Evolutionary conservation across 2,113 vertebrate species (phyloP).

Genomic region (Ariopsis seemanni): DNA sequence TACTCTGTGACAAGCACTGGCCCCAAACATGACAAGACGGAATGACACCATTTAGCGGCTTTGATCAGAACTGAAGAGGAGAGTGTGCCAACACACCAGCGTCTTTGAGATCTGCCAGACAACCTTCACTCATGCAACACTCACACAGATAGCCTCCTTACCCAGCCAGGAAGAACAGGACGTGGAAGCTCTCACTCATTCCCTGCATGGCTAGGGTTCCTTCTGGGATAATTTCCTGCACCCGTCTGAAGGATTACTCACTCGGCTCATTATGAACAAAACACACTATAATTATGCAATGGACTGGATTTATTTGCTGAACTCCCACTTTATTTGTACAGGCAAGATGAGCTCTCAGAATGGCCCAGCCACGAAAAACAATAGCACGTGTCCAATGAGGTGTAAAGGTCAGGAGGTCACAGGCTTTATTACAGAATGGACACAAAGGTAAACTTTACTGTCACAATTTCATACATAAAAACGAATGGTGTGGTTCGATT

Average conservation of each 20-base stretch:
- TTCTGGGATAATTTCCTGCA: slow-evolving; percentile 39
- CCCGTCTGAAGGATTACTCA: slow-evolving; percentile 50
- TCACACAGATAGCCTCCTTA: slow-evolving; percentile 34
- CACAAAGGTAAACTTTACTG: slow-evolving; percentile 17
- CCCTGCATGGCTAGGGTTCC: slow-evolving; percentile 20
- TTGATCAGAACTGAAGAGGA: slow-evolving; percentile 39
- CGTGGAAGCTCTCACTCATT: slow-evolving; percentile 19
- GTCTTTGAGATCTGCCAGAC: slow-evolving; percentile 19
- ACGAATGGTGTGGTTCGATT: neutral
- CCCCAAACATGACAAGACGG: slow-evolving; percentile 33
- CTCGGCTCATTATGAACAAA: slow-evolving; percentile 56
- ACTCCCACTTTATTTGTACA: slow-evolving; percentile 38
- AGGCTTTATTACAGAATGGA: slow-evolving; percentile 27
- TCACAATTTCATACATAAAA: neutral
- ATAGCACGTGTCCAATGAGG: slow-evolving; percentile 30
- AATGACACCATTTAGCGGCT: slow-evolving; percentile 43
- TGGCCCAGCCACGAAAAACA: slow-evolving; percentile 22
- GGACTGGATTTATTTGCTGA: slow-evolving; percentile 36
- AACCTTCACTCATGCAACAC: slow-evolving; percentile 34
- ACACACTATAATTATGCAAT: slow-evolving; percentile 56
- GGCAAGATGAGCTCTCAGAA: slow-evolving; percentile 24
- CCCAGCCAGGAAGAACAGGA: slow-evolving; percentile 17
- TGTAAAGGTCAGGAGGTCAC: slow-evolving; percentile 47
- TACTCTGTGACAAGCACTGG: slow-evolving; percentile 36
- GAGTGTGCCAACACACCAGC: slow-evolving; percentile 24